These are phyloP conservation scores for Poicephalus meyeri DNA, from an alignment of 2,113 vertebrate species.

Conservation along the genomic window DNA sequence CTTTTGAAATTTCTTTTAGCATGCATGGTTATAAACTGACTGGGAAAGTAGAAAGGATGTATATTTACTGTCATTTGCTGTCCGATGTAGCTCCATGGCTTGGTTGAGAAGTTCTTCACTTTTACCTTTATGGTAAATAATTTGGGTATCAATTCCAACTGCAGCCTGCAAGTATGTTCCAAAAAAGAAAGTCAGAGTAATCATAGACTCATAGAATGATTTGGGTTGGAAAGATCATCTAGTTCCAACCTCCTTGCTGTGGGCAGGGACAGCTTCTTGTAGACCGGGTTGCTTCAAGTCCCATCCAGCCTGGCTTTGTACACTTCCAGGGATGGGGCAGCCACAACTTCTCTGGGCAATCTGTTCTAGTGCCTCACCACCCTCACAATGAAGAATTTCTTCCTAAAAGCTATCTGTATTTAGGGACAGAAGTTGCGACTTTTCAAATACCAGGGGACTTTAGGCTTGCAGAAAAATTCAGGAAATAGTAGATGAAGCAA, in stretches of 20 bases:
- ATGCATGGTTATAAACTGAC: background rate
- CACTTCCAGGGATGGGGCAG: background rate
- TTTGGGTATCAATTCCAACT: constrained; percentile 82
- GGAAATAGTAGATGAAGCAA: background rate
- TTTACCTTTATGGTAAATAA: constrained; percentile 79
- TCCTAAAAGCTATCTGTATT: background rate
- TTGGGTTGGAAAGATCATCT: background rate
- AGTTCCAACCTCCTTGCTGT: background rate
- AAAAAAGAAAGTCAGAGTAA: constrained; percentile 21
- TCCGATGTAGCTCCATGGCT: constrained; percentile 76
- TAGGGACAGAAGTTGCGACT: background rate
- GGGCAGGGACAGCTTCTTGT: background rate
- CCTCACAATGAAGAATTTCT: background rate
- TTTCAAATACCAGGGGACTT: background rate
- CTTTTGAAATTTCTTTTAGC: background rate
- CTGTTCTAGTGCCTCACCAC: background rate
- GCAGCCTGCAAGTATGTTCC: constrained; percentile 77
- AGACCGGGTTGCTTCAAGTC: background rate
- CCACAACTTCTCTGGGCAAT: background rate
- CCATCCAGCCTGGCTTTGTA: background rate
- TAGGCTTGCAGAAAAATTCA: background rate
- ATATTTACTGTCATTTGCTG: constrained; percentile 78
- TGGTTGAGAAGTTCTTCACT: constrained; percentile 80
- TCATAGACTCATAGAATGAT: background rate
- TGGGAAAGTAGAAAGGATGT: background rate